Conservation (phyloP, 2,113 vertebrate genomes). For the Athene noctua region DNA sequence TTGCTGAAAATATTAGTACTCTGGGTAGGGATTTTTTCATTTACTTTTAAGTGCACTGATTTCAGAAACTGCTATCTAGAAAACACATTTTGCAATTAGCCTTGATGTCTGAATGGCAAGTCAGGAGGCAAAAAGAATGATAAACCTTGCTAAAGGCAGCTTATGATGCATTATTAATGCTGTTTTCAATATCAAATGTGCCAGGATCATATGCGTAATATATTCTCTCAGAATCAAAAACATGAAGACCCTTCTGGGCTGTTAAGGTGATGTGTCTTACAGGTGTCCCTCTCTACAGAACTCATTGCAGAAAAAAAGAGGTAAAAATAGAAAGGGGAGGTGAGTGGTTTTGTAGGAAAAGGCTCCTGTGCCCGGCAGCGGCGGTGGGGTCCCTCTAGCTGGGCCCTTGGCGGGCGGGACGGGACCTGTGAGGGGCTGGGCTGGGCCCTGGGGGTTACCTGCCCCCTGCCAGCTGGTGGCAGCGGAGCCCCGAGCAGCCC, state of each 20-base stretch:
- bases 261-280: not conserved
- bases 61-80: not conserved
- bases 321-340: not conserved
- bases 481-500: not conserved
- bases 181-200: conserved; percentile 37
- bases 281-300: not conserved
- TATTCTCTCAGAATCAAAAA: not conserved
- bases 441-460: no score
- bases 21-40: not conserved
- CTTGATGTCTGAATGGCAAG: conserved; percentile 9
- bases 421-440: not conserved
- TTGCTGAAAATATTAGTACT: not conserved
- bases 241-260: not conserved
- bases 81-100: conserved; percentile 39
- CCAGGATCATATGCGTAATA: not conserved
- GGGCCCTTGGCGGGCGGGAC: not conserved
- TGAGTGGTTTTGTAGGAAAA: not conserved
- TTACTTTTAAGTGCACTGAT: not conserved
- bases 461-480: fast-evolving
- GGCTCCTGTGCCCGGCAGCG: not conserved
- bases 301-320: fast-evolving
- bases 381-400: not conserved
- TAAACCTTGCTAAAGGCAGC: not conserved
- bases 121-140: not conserved
- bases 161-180: conserved; percentile 59